Percentiles rank a stretch among this genome's conserved stretches.
Conservation (phyloP, 2,888 invertebrate species). For the Oligia fasciuncula region DNA sequence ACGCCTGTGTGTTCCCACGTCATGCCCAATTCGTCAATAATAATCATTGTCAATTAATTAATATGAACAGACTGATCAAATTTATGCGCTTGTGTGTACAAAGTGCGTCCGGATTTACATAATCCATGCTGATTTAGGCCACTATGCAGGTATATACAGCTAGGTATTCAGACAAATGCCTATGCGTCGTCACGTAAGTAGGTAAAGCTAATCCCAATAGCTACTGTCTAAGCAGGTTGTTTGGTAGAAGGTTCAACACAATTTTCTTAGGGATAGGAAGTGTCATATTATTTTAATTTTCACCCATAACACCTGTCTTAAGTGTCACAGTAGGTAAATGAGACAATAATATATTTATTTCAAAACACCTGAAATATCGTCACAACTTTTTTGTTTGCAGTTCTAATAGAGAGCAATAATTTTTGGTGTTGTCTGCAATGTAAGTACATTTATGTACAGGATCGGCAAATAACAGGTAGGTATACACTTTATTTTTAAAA, state of each 20-base stretch:
- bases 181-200: not conserved
- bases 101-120: slow-evolving; percentile 22
- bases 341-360: not conserved
- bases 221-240: not conserved
- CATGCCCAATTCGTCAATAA: slow-evolving; percentile 19
- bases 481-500: too few relatives aligned
- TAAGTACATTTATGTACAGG: too few relatives aligned
- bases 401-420: too few relatives aligned
- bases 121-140: slow-evolving; percentile 17
- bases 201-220: not conserved
- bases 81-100: slow-evolving; percentile 27
- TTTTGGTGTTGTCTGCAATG: too few relatives aligned
- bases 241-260: not conserved
- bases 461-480: too few relatives aligned
- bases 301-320: not conserved
- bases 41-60: slow-evolving; percentile 31
- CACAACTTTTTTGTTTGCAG: not conserved
- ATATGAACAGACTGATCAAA: slow-evolving; percentile 6
- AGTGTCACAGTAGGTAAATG: not conserved
- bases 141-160: slow-evolving; percentile 9
- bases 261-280: not conserved
- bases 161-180: slow-evolving; percentile 6
- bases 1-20: slow-evolving; percentile 8
- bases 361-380: too few relatives aligned
- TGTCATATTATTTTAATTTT: not conserved